Percentiles rank a stretch among this genome's conserved stretches.
Conservation (phyloP, 23 tunicate species). For the Pegea sp. region DNA sequence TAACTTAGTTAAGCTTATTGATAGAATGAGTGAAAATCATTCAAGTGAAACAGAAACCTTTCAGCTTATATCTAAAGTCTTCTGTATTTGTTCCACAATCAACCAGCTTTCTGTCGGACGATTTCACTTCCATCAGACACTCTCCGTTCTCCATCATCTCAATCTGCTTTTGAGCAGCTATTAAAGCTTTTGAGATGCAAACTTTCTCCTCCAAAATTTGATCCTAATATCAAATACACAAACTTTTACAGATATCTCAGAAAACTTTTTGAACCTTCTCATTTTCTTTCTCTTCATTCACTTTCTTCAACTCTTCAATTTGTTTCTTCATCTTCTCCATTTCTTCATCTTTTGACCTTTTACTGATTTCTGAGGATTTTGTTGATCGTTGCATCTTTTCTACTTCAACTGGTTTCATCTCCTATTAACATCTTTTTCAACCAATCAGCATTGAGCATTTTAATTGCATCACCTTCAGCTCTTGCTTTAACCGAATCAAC, state of each 20-base stretch:
- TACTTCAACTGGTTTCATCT: not conserved
- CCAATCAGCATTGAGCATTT: too few species aligned
- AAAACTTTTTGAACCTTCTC: not conserved
- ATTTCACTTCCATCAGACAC: not conserved
- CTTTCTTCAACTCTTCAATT: not conserved
- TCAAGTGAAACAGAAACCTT: constrained; percentile 8
- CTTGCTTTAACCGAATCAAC: too few species aligned
- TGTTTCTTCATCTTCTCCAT: not conserved
- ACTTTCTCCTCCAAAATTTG: not conserved
- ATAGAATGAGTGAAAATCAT: not conserved
- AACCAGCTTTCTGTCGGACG: not conserved
- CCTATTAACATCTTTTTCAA: too few species aligned
- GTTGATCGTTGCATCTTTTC: not conserved
- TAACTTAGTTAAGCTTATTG: not conserved
- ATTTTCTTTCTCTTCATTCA: not conserved
- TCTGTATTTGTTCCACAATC: constrained; percentile 36
- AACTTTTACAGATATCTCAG: not conserved
- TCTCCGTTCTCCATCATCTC: not conserved
- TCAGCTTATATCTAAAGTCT: constrained; percentile 20
- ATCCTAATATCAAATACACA: not conserved
- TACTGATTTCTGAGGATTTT: too few species aligned
- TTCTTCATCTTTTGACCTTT: not conserved
- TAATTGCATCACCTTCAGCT: too few species aligned
- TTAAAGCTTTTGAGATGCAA: not conserved
- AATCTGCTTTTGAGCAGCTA: not conserved